phyloP scores from a whole-genome alignment of 2,797 vertebrate species.

The Antennarius maculatus region DNA sequence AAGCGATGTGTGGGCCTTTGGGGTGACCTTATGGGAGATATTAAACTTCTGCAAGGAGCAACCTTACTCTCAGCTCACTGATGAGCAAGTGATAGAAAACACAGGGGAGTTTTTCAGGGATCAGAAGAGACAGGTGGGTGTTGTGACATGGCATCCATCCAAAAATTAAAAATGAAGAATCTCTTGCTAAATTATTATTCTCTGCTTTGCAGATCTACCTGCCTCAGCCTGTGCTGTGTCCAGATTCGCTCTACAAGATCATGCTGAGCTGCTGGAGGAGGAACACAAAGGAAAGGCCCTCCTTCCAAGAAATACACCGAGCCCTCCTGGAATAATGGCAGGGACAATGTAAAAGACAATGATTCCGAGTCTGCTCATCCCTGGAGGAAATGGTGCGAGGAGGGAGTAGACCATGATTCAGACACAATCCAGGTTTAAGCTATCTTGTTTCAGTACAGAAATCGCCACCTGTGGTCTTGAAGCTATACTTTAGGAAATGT shows the following conservation, averaged over 20 bases:
- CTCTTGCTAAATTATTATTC: not conserved
- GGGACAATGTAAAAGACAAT: constrained; percentile 40
- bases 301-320: constrained; percentile 92
- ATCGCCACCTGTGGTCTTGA: constrained; percentile 40
- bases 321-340: constrained; percentile 84
- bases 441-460: constrained; percentile 45
- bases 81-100: constrained; percentile 99
- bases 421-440: constrained; percentile 67
- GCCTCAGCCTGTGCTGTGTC: constrained; percentile 92
- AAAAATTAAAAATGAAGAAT: not conserved
- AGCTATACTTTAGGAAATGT: constrained; percentile 48
- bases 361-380: constrained; percentile 51
- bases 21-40: constrained; percentile 96
- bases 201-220: constrained; percentile 87
- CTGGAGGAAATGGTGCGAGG: constrained; percentile 39
- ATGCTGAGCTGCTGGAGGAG: constrained; percentile 98
- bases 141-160: not conserved
- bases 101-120: constrained; percentile 99
- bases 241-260: constrained; percentile 93
- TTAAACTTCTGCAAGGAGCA: constrained; percentile 97
- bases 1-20: constrained; percentile 97
- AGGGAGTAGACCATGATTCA: constrained; percentile 36
- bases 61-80: constrained; percentile 95
- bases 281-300: constrained; percentile 92
- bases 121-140: constrained; percentile 92